These are phyloP conservation scores for Dasyurus viverrinus DNA, from an alignment of 2,113 vertebrate genomes.

Conservation along the genomic window DNA sequence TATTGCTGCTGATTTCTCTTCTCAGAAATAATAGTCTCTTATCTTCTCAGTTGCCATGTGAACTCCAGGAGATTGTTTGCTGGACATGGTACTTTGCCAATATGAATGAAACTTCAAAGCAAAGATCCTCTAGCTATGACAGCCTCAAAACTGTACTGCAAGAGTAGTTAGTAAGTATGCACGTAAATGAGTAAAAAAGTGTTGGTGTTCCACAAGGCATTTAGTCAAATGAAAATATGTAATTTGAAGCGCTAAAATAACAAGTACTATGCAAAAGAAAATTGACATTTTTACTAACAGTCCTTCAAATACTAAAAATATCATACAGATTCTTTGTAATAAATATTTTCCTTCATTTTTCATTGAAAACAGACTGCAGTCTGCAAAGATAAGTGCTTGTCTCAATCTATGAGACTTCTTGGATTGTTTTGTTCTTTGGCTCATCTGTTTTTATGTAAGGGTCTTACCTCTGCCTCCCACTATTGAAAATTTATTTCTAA, in stretches of 20 bases:
- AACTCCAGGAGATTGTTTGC: background rate
- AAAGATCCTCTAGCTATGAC: background rate
- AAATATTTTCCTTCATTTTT: background rate
- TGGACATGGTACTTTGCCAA: background rate
- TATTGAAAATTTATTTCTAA: background rate
- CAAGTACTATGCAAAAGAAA: background rate
- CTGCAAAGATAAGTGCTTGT: background rate
- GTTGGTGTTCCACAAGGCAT: background rate
- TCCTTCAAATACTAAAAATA: background rate
- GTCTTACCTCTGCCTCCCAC: background rate
- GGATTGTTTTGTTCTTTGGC: background rate
- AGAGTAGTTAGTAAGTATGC: background rate
- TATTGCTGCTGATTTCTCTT: background rate
- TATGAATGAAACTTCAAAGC: background rate
- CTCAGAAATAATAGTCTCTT: background rate
- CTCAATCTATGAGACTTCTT: background rate
- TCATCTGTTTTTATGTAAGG: background rate
- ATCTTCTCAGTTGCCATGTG: background rate
- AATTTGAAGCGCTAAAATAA: background rate
- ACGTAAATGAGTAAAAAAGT: background rate
- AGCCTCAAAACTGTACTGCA: background rate
- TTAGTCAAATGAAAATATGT: background rate
- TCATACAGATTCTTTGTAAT: background rate
- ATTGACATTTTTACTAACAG: background rate
- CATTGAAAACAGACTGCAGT: background rate